phyloP scores from a whole-genome alignment of 1,140 invertebrate species.

The Aphaenogaster ashmeadi region DNA sequence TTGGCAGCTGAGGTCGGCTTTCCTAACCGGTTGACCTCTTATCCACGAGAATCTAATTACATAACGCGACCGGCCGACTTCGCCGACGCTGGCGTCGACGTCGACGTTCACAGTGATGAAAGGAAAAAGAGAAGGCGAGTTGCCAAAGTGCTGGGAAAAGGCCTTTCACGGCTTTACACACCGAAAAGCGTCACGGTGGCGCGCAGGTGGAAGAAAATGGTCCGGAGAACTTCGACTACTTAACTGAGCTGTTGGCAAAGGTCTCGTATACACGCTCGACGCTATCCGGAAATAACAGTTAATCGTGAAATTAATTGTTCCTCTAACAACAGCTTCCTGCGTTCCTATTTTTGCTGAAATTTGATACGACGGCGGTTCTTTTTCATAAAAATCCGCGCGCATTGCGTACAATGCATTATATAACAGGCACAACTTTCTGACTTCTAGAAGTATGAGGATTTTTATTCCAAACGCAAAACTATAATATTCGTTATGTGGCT shows the following conservation, averaged over 20 bases:
- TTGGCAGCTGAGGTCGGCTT: conserved; percentile 46
- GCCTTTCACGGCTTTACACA: not conserved
- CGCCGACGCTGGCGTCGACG: not conserved
- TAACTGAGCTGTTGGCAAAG: not conserved
- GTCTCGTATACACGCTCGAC: not conserved
- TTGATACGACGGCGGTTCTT: not conserved
- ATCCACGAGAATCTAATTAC: conserved; percentile 76
- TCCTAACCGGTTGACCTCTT: conserved; percentile 68
- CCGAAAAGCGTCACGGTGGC: not conserved
- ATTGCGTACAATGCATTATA: not conserved
- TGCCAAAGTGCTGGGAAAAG: conserved; percentile 10
- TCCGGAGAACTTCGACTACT: not conserved
- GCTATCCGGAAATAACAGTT: not conserved
- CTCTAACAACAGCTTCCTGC: not conserved
- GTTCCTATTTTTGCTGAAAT: not conserved
- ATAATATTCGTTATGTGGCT: not conserved
- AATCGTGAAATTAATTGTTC: not conserved
- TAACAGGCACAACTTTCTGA: not conserved
- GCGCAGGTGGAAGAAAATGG: not conserved
- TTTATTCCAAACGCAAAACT: not conserved
- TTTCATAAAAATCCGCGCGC: not conserved
- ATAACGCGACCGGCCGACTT: conserved; percentile 32
- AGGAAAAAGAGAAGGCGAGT: not conserved
- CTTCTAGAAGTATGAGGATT: not conserved
- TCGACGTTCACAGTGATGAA: not conserved